Conservation (phyloP, 2,888 invertebrate genomes). For the Brachynemurus nebulosus region DNA sequence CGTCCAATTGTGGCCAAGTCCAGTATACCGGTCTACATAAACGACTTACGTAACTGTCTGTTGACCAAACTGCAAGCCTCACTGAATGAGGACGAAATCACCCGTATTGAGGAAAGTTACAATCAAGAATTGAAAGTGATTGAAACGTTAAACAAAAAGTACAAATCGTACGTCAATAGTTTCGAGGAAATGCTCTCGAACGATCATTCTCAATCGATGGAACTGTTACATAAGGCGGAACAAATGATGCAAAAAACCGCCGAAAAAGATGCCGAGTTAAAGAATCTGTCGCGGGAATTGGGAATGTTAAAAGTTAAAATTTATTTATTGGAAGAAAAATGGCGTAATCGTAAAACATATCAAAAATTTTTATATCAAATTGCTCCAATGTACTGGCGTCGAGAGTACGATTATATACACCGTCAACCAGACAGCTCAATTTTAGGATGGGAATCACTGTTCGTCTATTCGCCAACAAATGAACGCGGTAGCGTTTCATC, state of each 20-base stretch:
- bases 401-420: slow-evolving; percentile 30
- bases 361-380: slow-evolving; percentile 52
- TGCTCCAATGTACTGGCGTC: slow-evolving; percentile 47
- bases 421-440: slow-evolving; percentile 4
- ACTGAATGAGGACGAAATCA: slow-evolving; percentile 32
- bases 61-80: slow-evolving; percentile 31
- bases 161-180: slow-evolving; percentile 36
- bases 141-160: slow-evolving; percentile 33
- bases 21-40: slow-evolving; percentile 41
- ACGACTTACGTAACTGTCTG: slow-evolving; percentile 29
- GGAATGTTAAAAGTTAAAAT: slow-evolving; percentile 34
- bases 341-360: slow-evolving; percentile 46
- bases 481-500: slow-evolving; percentile 23
- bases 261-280: slow-evolving; percentile 32
- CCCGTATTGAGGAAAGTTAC: slow-evolving; percentile 40
- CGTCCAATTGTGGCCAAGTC: slow-evolving; percentile 43
- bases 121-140: slow-evolving; percentile 38
- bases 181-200: slow-evolving; percentile 46
- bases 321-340: slow-evolving; percentile 46
- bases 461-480: slow-evolving; percentile 21
- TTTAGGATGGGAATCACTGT: slow-evolving; percentile 19
- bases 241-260: slow-evolving; percentile 31
- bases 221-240: slow-evolving; percentile 37
- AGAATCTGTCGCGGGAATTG: slow-evolving; percentile 31
- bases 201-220: slow-evolving; percentile 46